Conservation (phyloP, 2,888 invertebrate genomes). For the Serripes groenlandicus region DNA sequence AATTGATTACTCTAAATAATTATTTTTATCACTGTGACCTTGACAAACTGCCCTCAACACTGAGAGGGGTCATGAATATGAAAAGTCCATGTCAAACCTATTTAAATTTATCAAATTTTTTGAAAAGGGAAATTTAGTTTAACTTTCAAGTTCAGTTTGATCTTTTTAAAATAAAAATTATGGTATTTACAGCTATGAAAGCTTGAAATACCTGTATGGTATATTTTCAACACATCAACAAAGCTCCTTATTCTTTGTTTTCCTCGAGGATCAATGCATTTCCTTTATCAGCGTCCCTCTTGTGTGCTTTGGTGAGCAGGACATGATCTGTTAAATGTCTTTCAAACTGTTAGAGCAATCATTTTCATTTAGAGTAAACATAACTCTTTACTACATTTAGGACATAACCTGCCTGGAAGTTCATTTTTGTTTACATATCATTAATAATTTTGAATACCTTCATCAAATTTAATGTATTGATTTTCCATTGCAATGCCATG, state of each 20-base stretch:
- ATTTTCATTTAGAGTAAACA: slow-evolving; percentile 1
- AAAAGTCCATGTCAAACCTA: no score
- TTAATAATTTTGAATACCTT: background rate
- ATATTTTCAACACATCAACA: slow-evolving; percentile 4
- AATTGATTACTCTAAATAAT: no score
- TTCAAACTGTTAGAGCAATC: slow-evolving; percentile 22
- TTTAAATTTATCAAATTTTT: no score
- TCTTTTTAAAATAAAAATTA: background rate
- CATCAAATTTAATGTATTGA: no score
- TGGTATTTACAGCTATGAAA: slow-evolving; percentile 63
- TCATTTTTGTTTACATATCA: background rate
- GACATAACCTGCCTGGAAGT: background rate
- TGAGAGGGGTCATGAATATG: no score
- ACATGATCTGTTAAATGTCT: slow-evolving; percentile 14
- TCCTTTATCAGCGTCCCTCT: background rate
- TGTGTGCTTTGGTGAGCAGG: no score
- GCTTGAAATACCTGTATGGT: slow-evolving; percentile 63
- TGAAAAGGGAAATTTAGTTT: no score
- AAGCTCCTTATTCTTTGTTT: background rate
- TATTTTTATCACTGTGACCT: no score
- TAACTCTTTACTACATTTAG: background rate
- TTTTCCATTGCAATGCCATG: no score
- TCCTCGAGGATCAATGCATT: background rate
- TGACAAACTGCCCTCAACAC: no score
- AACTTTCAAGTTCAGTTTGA: no score